These are phyloP conservation scores for Cladopsammia gracilis DNA, from an alignment of 64 coral and sea anemone genomes.

Conservation along the genomic window DNA sequence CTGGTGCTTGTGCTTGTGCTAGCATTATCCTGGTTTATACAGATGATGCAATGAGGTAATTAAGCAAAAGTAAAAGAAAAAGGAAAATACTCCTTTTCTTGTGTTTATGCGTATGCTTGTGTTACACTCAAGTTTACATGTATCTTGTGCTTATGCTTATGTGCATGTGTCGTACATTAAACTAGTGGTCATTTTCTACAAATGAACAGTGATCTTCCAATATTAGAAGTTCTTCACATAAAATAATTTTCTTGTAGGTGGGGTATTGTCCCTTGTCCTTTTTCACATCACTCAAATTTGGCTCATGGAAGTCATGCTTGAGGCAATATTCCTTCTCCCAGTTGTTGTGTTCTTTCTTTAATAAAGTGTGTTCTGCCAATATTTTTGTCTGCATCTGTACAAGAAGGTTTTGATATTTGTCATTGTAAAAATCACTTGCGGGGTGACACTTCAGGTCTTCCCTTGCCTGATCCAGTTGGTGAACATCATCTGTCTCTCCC, in stretches of 20 bases:
- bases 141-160: too few relatives aligned
- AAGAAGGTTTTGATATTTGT: conserved; percentile 10
- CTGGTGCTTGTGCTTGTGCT: too few relatives aligned
- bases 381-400: not conserved
- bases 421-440: too few relatives aligned
- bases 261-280: not conserved
- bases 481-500: not conserved
- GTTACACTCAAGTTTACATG: too few relatives aligned
- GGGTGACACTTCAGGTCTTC: too few relatives aligned
- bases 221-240: conserved; percentile 5
- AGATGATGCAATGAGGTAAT: too few relatives aligned
- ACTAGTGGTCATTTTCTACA: not conserved
- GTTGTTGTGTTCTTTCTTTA: not conserved
- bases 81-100: too few relatives aligned
- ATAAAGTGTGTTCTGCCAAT: not conserved
- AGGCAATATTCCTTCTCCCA: conserved; percentile 3
- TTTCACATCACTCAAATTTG: not conserved
- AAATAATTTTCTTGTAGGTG: not conserved
- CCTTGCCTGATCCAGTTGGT: not conserved
- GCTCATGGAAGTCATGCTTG: not conserved
- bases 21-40: too few relatives aligned
- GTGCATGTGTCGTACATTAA: too few relatives aligned
- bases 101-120: too few relatives aligned
- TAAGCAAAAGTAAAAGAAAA: too few relatives aligned
- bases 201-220: not conserved